These are phyloP conservation scores for Pemphredon lugubris DNA, from an alignment of 2,888 invertebrate genomes.

Conservation along the genomic window DNA sequence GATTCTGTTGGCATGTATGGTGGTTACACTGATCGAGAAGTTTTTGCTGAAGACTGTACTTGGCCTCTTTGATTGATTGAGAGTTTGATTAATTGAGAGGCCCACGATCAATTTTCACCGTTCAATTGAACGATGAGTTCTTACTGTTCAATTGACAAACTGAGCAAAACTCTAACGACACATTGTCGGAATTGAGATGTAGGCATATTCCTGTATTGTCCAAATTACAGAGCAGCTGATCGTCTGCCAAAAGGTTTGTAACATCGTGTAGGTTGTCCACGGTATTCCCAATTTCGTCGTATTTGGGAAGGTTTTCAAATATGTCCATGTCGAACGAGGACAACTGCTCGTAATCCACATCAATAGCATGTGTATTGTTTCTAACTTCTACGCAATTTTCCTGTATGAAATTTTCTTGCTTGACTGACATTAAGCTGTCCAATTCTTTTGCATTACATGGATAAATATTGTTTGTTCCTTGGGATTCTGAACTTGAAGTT, in stretches of 20 bases:
- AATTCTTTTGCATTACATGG: constrained; percentile 31
- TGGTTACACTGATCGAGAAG: constrained; percentile 45
- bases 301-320: constrained; percentile 63
- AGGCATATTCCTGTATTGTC: constrained; percentile 83
- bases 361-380: constrained; percentile 45
- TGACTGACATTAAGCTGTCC: constrained; percentile 43
- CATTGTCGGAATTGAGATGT: constrained; percentile 83
- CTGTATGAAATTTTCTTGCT: constrained; percentile 36
- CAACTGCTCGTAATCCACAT: constrained; percentile 60
- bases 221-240: constrained; percentile 55
- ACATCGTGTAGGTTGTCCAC: constrained; percentile 51
- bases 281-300: constrained; percentile 50
- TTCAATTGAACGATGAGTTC: constrained; percentile 49
- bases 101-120: constrained; percentile 43
- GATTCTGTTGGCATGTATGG: constrained; percentile 16
- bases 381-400: constrained; percentile 52
- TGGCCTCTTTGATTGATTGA: background rate
- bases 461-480: constrained; percentile 20
- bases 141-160: constrained; percentile 82
- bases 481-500: constrained; percentile 22
- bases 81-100: constrained; percentile 2
- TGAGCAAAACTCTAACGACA: constrained; percentile 84
- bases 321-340: constrained; percentile 67
- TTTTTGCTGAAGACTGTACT: constrained; percentile 13
- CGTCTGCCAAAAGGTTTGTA: constrained; percentile 47